Conservation (phyloP, 2,113 vertebrate species). For the Malurus cyaneus region DNA sequence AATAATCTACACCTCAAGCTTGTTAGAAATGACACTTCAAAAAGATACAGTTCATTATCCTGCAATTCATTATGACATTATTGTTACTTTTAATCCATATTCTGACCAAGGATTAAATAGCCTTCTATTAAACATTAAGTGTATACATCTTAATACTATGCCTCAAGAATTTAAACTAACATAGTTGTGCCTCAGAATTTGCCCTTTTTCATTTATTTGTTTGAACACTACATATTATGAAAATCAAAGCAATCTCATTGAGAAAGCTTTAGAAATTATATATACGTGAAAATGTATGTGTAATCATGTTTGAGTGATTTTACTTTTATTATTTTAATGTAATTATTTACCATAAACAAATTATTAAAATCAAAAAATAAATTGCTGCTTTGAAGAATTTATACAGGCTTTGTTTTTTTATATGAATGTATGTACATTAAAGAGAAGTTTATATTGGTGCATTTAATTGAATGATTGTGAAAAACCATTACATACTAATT, state of each 20-base stretch:
- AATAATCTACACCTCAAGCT: slow-evolving; percentile 66
- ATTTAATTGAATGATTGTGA: not conserved
- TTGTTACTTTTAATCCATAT: slow-evolving; percentile 43
- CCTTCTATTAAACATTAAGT: slow-evolving; percentile 3
- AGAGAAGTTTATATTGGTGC: not conserved
- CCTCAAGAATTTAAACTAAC: not conserved
- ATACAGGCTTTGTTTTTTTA: not conserved
- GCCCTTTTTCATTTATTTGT: not conserved
- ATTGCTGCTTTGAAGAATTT: not conserved
- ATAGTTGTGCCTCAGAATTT: not conserved
- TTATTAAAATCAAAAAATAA: not conserved
- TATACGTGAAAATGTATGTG: not conserved
- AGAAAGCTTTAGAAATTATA: not conserved
- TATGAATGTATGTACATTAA: not conserved
- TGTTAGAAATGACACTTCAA: slow-evolving; percentile 54
- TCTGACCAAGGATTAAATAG: slow-evolving; percentile 53
- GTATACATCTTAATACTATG: not conserved
- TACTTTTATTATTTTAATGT: not conserved
- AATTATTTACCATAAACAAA: not conserved
- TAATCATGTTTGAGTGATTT: not conserved
- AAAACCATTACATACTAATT: not conserved
- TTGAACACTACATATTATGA: not conserved
- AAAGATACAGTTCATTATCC: slow-evolving; percentile 43
- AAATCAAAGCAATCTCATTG: not conserved
- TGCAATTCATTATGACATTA: slow-evolving; percentile 66